Evolutionary conservation across 2,113 vertebrate genomes (phyloP).

Genomic region (Apodemus speciosus): DNA sequence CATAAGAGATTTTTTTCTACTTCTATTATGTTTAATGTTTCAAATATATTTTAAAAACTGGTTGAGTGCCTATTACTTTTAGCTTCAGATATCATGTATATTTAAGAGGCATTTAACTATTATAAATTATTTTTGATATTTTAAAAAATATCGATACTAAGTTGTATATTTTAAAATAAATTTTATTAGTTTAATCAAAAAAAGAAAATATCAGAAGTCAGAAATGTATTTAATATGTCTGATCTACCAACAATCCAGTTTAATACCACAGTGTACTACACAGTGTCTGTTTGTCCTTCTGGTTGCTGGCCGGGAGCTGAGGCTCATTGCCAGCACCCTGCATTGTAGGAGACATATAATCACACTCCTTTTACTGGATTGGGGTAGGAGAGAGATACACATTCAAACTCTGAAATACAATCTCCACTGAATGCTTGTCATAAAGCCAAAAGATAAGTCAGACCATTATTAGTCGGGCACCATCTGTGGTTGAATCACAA

Average conservation of each 20-base stretch:
- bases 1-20: too few relatives aligned
- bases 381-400: not conserved
- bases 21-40: too few relatives aligned
- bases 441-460: not conserved
- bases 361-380: too few relatives aligned
- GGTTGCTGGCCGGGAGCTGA: not conserved
- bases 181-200: too few relatives aligned
- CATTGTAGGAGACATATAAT: too few relatives aligned
- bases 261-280: not conserved
- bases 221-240: not conserved
- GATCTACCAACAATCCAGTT: not conserved
- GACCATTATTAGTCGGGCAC: not conserved
- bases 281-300: not conserved
- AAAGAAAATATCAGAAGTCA: not conserved
- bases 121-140: too few relatives aligned
- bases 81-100: too few relatives aligned
- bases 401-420: not conserved
- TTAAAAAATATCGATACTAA: too few relatives aligned
- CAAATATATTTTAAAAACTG: too few relatives aligned
- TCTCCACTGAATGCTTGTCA: not conserved
- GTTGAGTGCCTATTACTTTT: too few relatives aligned
- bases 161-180: too few relatives aligned
- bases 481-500: not conserved
- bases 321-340: not conserved
- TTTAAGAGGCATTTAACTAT: too few relatives aligned